These are phyloP conservation scores for Campylorhamphus procurvoides DNA, from an alignment of 2,113 vertebrate species.

Conservation along the genomic window DNA sequence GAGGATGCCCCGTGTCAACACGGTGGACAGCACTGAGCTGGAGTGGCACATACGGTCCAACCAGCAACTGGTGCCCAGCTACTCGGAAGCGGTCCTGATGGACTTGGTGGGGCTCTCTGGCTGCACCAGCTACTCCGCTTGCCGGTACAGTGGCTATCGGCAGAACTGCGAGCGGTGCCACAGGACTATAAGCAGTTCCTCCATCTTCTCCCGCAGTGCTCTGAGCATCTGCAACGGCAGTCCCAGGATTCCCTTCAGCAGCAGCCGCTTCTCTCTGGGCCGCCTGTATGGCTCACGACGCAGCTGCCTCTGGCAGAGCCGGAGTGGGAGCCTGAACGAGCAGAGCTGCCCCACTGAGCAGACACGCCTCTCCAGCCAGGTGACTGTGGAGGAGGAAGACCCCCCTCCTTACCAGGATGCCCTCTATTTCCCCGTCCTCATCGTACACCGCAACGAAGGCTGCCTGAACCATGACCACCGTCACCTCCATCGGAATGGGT, in stretches of 20 bases:
- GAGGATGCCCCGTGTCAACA: constrained; percentile 95
- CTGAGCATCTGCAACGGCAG: constrained; percentile 91
- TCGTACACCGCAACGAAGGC: constrained; percentile 95
- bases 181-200: constrained; percentile 91
- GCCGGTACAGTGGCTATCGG: constrained; percentile 87
- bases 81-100: constrained; percentile 96
- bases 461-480: constrained; percentile 92
- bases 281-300: constrained; percentile 87
- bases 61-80: constrained; percentile 97
- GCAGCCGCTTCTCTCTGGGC: constrained; percentile 91
- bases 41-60: constrained; percentile 99
- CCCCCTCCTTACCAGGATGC: constrained; percentile 98
- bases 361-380: constrained; percentile 87
- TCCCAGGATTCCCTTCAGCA: constrained; percentile 90
- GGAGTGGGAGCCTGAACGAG: constrained; percentile 88
- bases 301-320: constrained; percentile 87
- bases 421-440: constrained; percentile 94
- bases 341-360: constrained; percentile 87
- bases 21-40: constrained; percentile 95
- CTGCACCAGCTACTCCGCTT: constrained; percentile 80
- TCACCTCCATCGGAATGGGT: constrained; percentile 90
- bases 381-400: constrained; percentile 83
- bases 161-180: constrained; percentile 94
- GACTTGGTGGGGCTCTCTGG: constrained; percentile 85
- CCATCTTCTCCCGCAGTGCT: constrained; percentile 93